These are phyloP conservation scores for Heliconius charithonia DNA, from an alignment of 2,888 invertebrate genomes.

Conservation along the genomic window DNA sequence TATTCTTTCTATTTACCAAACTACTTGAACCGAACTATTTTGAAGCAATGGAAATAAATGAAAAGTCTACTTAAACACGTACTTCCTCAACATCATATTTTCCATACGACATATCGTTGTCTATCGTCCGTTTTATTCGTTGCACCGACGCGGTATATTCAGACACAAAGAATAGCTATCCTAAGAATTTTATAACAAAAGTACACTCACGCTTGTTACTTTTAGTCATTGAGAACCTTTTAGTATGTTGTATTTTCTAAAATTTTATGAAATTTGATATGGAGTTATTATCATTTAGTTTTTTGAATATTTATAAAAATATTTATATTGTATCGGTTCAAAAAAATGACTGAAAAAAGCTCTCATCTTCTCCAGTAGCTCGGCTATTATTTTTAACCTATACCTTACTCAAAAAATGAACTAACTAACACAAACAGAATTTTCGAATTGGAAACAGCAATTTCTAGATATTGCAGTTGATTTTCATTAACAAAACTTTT, in stretches of 20 bases:
- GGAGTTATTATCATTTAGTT: neutral
- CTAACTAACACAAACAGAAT: no score
- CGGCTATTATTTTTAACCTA: no score
- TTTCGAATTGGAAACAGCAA: no score
- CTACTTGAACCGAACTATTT: no score
- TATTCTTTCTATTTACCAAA: no score
- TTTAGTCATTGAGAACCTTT: conserved; percentile 25
- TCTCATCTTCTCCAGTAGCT: no score
- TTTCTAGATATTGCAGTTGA: no score
- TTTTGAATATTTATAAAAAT: neutral
- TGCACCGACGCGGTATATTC: conserved; percentile 19
- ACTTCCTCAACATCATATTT: neutral
- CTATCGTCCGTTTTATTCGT: conserved; percentile 17
- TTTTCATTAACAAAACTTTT: no score
- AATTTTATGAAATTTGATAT: neutral
- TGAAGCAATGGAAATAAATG: neutral
- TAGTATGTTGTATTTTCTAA: neutral
- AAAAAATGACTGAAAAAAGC: no score
- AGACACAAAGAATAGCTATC: conserved; percentile 31
- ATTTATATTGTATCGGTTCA: neutral
- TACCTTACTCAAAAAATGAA: no score
- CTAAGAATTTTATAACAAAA: conserved; percentile 33
- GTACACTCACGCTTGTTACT: conserved; percentile 21
- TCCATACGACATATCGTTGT: conserved; percentile 1
- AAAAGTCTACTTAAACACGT: neutral